Evolutionary conservation across 1,140 invertebrate species (phyloP).

Genomic region (Bombus superbus): DNA sequence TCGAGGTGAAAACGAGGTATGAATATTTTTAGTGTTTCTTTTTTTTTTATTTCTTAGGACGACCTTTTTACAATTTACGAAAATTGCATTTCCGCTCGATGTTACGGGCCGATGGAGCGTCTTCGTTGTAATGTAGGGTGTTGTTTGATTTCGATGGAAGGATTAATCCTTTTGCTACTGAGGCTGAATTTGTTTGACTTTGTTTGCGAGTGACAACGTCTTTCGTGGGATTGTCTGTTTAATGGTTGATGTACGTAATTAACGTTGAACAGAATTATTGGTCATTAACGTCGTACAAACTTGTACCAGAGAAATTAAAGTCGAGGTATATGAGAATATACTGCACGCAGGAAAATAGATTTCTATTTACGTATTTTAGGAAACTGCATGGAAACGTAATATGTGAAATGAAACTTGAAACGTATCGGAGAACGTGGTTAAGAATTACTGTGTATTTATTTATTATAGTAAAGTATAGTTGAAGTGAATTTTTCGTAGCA

Average conservation of each 20-base stretch:
- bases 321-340: background rate
- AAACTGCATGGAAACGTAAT: no score
- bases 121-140: background rate
- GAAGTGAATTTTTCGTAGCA: background rate
- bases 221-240: background rate
- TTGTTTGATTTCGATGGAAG: background rate
- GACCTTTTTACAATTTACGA: background rate
- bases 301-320: background rate
- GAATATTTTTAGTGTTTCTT: background rate
- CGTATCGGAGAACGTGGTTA: no score
- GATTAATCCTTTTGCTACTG: background rate
- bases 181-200: no score
- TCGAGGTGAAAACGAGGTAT: background rate
- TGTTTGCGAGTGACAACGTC: background rate
- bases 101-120: background rate
- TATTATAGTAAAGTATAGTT: background rate
- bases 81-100: background rate
- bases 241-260: no score
- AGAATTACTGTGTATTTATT: background rate
- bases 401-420: background rate
- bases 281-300: background rate
- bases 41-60: background rate
- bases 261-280: no score
- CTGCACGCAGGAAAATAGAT: no score
- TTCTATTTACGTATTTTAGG: no score